Evolutionary conservation across 2,797 vertebrate species (phyloP), one percentile per base, ranked within the genome.

Genomic region (Hafferia zeledoni): DNA sequence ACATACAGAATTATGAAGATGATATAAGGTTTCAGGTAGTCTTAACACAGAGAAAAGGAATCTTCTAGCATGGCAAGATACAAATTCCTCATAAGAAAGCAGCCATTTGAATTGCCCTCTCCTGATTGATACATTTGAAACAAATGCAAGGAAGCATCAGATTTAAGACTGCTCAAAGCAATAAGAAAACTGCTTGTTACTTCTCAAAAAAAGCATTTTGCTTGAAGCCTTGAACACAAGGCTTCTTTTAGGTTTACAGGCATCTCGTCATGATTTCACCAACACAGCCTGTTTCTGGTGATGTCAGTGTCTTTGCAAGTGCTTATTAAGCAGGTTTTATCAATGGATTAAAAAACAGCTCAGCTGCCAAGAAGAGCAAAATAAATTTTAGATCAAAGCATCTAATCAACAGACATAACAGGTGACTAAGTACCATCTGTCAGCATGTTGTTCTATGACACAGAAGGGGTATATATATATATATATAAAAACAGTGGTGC

Each of bases 321-420:
- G 90, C 92, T 93, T 90, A 92, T 93, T 95, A 89, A 88, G 87
- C 84, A 89, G 46, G 35, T 91, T 95, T 89, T 94, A 83, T 92
- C 96, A 94, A 95, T 95, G 90, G 94, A 69, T 87, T 92, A 91
- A 94, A 76, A 44, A 75, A 50, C 31, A 80, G 60, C 65, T 94
- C 75, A 27, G 81, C 77, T 64, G 93, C 90, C 89, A 94, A 80
- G 71, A 74, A 5, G 9, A 80, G 30, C 60, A 95, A 93, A 96
- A 92, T 81, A 70, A 95, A 91, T 89, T 94, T 85, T 24, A 95
- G 60, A 95, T 96, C 89, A 93, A 95, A 95, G 93, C 57, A n/a
- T 12, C 43, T 14, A 92, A 90, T 47, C 68, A 93, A 68, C 56
- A 92, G 75, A 82, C 87, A 53, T 53, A 94, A 84, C 84, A 89